Evolutionary conservation across 2,888 invertebrate species (phyloP).

Genomic region (Lasioglossum zephyrum): DNA sequence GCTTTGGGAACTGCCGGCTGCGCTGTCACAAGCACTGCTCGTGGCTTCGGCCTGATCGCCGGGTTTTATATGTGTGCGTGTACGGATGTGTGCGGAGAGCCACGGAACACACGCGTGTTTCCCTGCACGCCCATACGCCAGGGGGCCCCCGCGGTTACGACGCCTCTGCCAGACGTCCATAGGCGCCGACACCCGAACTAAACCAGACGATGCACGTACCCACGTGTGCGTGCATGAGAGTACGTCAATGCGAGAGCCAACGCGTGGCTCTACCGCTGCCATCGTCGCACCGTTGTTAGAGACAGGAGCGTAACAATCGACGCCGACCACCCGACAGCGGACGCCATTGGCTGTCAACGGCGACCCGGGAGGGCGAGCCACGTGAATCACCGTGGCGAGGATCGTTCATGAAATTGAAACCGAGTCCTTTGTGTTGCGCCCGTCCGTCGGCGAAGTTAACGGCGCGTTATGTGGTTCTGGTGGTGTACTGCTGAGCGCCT

Average conservation of each 20-base stretch:
- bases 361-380: not conserved
- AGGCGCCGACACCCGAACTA: slow-evolving; percentile 18
- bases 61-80: slow-evolving; percentile 48
- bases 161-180: slow-evolving; percentile 30
- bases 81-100: not conserved
- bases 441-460: not conserved
- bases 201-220: slow-evolving; percentile 23
- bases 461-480: not conserved
- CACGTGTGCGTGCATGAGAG: slow-evolving; percentile 55
- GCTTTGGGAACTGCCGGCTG: slow-evolving; percentile 35
- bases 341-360: slow-evolving; percentile 12
- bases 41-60: slow-evolving; percentile 61
- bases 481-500: not conserved
- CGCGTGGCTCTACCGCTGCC: slow-evolving; percentile 33
- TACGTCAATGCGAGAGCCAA: not conserved
- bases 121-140: slow-evolving; percentile 54
- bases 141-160: slow-evolving; percentile 50
- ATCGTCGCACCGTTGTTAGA: not conserved
- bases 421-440: not conserved
- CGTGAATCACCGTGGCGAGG: not conserved
- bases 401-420: not conserved
- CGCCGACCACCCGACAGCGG: not conserved
- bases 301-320: slow-evolving; percentile 50
- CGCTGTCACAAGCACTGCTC: slow-evolving; percentile 66
- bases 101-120: slow-evolving; percentile 1